Conservation (phyloP, 2,797 vertebrate species). For the Hydrocynus forskahlii region DNA sequence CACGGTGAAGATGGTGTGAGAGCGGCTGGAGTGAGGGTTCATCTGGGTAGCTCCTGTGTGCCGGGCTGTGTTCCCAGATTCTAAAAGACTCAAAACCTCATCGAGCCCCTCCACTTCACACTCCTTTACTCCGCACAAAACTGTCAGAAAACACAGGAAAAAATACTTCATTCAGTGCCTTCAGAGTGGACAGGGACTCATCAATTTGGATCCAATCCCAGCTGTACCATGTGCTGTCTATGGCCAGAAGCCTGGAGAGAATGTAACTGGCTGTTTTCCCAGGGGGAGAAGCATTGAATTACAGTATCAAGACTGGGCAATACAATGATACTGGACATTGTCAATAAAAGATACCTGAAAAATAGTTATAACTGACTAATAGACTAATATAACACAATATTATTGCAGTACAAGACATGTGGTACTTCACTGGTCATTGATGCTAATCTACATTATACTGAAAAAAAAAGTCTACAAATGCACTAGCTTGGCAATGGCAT, state of each 20-base stretch:
- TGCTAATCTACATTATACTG: too few relatives aligned
- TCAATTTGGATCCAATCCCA: neutral
- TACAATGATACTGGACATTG: neutral
- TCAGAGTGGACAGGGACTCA: neutral
- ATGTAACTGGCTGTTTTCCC: conserved; percentile 6
- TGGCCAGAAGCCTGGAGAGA: neutral
- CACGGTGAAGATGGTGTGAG: conserved; percentile 93
- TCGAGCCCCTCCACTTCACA: conserved; percentile 95
- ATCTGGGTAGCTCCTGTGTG: conserved; percentile 94
- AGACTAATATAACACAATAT: too few relatives aligned
- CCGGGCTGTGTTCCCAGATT: conserved; percentile 93
- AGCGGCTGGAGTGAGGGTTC: conserved; percentile 93
- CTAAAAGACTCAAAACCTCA: conserved; percentile 93
- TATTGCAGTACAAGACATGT: too few relatives aligned
- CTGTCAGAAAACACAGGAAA: conserved; percentile 68
- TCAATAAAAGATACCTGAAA: neutral
- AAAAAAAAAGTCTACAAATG: too few relatives aligned
- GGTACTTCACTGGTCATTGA: too few relatives aligned
- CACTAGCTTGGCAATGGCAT: too few relatives aligned
- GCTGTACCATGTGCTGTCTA: neutral
- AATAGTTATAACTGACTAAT: too few relatives aligned
- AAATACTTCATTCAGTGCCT: conserved; percentile 5
- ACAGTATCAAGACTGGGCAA: neutral
- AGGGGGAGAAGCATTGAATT: neutral
- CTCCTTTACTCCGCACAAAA: conserved; percentile 93